Evolutionary conservation across 2,113 vertebrate species (phyloP).

Genomic region (Atractosteus spatula): DNA sequence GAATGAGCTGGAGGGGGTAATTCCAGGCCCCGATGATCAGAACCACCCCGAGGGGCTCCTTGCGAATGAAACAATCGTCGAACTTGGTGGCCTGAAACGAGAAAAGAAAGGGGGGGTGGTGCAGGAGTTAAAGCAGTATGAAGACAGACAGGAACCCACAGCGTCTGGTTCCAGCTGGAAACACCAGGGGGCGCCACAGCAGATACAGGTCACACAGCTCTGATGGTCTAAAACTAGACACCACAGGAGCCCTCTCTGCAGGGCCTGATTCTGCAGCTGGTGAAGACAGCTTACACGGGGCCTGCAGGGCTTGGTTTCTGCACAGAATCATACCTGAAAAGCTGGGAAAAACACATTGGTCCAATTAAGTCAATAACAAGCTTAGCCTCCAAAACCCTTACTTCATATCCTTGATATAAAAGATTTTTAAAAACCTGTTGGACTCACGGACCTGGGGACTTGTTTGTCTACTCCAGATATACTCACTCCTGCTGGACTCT

Average conservation of each 20-base stretch:
- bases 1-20: constrained; percentile 64
- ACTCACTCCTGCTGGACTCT: too few relatives aligned
- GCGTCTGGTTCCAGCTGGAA: too few relatives aligned
- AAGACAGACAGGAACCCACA: neutral
- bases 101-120: neutral
- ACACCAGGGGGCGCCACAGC: neutral
- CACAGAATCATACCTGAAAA: too few relatives aligned
- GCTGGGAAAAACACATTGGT: too few relatives aligned
- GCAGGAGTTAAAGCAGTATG: neutral
- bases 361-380: too few relatives aligned
- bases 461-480: too few relatives aligned
- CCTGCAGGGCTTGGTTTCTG: neutral
- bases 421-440: too few relatives aligned
- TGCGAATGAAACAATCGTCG: constrained; percentile 59
- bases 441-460: too few relatives aligned
- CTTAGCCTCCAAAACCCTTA: too few relatives aligned
- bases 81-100: constrained; percentile 59
- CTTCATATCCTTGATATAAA: too few relatives aligned
- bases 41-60: constrained; percentile 64
- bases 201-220: neutral
- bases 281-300: too few relatives aligned
- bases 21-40: constrained; percentile 69
- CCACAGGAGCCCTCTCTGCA: neutral
- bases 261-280: neutral
- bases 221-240: neutral